Percentiles rank a stretch among this genome's conserved stretches.
Evolutionary conservation across 2,113 vertebrate species (phyloP).

Genomic region (Tragelaphus strepsiceros): DNA sequence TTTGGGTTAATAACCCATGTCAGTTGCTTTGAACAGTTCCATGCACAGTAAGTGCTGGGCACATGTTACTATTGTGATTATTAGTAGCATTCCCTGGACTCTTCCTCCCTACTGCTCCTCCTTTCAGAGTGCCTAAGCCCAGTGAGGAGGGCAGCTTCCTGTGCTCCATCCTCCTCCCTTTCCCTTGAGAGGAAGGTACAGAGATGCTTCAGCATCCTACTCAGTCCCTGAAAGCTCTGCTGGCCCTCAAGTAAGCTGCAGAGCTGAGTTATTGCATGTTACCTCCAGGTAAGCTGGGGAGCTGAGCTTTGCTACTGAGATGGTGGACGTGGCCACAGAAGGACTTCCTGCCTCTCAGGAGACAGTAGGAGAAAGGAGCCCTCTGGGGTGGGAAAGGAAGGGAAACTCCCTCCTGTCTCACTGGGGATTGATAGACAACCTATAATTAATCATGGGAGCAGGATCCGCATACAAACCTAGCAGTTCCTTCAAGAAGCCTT

Average conservation of each 20-base stretch:
- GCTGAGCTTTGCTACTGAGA: neutral
- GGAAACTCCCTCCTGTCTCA: neutral
- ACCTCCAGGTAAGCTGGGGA: neutral
- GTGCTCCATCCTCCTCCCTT: neutral
- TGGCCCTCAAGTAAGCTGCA: neutral
- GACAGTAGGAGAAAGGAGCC: neutral
- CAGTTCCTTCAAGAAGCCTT: neutral
- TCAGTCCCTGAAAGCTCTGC: neutral
- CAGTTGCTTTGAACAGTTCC: neutral
- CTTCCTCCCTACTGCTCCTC: neutral
- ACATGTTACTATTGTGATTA: neutral
- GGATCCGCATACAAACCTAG: accelerated
- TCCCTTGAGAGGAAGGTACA: neutral
- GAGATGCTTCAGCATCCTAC: neutral
- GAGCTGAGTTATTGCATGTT: neutral
- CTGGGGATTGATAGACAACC: neutral
- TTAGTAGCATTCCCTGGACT: neutral
- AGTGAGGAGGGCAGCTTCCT: neutral
- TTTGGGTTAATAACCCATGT: neutral
- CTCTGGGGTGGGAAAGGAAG: no score
- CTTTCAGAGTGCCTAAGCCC: neutral
- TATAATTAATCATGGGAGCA: neutral
- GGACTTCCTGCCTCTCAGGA: neutral
- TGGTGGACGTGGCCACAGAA: neutral
- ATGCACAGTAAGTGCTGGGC: neutral